phyloP scores from a whole-genome alignment of 2,113 vertebrate species.

The Crotophaga sulcirostris region DNA sequence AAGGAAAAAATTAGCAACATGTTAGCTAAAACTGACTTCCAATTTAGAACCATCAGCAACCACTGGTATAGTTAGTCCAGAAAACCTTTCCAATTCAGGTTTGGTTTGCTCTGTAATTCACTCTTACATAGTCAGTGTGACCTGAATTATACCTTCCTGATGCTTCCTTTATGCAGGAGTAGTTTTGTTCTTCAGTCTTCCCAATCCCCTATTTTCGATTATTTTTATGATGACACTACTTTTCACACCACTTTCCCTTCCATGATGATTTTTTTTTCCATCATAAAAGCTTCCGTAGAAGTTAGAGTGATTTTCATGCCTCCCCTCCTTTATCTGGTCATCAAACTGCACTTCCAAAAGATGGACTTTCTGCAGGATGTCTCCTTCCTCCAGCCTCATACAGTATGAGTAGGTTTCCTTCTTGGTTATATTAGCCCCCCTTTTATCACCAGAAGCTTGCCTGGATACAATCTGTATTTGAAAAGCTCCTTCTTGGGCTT shows the following conservation, averaged over 20 bases:
- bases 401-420: neutral
- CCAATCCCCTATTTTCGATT: neutral
- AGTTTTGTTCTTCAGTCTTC: neutral
- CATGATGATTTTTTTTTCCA: neutral
- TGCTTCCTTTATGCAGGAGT: neutral
- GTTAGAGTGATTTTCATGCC: neutral
- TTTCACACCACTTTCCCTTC: neutral
- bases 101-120: neutral
- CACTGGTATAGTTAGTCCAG: neutral
- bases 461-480: neutral
- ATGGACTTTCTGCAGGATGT: neutral
- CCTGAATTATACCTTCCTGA: neutral
- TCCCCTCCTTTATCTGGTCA: neutral
- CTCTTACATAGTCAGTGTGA: neutral
- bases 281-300: neutral
- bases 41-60: neutral
- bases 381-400: neutral
- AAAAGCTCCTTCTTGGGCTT: neutral
- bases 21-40: conserved; percentile 31
- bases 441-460: neutral
- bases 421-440: neutral
- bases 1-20: conserved; percentile 25
- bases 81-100: neutral
- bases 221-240: neutral
- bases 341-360: neutral